Conservation (phyloP, 2,113 vertebrate species). For the Pterophyllum scalare region DNA sequence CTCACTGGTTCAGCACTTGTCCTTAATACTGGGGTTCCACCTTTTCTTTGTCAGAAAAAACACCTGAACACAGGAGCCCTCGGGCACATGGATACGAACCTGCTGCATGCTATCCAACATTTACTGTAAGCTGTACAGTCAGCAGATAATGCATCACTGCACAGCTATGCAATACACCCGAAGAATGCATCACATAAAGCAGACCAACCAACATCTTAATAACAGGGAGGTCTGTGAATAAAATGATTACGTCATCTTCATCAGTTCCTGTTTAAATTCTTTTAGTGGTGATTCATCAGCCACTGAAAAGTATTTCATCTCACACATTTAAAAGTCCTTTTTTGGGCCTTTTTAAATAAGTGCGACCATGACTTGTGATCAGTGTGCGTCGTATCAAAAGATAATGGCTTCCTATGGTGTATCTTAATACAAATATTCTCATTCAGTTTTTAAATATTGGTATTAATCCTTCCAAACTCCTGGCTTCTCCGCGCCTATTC, state of each 20-base stretch:
- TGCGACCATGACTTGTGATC: accelerated
- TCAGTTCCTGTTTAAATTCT: neutral
- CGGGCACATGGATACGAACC: neutral
- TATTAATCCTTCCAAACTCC: neutral
- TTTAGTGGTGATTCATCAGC: neutral
- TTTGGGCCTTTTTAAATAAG: neutral
- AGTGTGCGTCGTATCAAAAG: accelerated
- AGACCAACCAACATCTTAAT: neutral
- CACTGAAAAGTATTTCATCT: neutral
- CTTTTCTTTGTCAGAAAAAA: neutral
- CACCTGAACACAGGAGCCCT: neutral
- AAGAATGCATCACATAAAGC: neutral
- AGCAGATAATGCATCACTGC: neutral
- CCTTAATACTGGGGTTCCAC: neutral
- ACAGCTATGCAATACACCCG: neutral
- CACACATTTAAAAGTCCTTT: neutral
- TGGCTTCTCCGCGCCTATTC: neutral
- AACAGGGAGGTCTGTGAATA: neutral
- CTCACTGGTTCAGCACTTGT: neutral
- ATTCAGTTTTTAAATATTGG: neutral
- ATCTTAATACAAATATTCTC: neutral
- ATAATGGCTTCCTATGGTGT: neutral
- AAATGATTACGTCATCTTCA: neutral
- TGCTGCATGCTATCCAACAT: neutral
- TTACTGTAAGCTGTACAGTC: neutral